A percentile compares a stretch with the other conserved stretches of the same genome.
phyloP scores from a whole-genome alignment of 1,140 invertebrate species.

The Drosophila rufa region DNA sequence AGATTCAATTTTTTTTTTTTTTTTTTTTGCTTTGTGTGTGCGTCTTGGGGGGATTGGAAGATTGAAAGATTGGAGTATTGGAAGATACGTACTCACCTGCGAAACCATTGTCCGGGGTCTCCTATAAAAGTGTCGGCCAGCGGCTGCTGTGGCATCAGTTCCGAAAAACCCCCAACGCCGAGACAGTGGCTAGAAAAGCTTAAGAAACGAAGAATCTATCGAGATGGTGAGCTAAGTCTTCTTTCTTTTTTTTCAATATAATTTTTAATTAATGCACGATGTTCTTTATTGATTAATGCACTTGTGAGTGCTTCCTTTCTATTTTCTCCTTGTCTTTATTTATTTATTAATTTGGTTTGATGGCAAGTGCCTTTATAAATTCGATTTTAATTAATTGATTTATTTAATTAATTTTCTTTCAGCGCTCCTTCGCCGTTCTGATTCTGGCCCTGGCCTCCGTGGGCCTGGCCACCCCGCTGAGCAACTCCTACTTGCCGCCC shows the following conservation, averaged over 20 bases:
- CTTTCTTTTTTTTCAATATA: too few relatives aligned
- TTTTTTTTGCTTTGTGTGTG: conserved; percentile 28
- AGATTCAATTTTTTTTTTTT: conserved; percentile 7
- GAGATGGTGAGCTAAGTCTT: conserved; percentile 49
- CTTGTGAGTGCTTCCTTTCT: not conserved
- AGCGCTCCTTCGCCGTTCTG: conserved; percentile 52
- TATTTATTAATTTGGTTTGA: not conserved
- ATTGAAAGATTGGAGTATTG: conserved; percentile 1
- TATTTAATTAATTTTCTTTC: not conserved
- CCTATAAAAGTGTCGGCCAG: conserved; percentile 67
- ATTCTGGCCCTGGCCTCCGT: conserved; percentile 33
- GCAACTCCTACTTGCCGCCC: conserved; percentile 64
- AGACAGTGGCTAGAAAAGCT: conserved; percentile 32
- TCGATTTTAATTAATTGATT: not conserved
- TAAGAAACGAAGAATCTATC: not conserved
- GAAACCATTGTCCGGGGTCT: conserved; percentile 44
- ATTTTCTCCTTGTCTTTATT: not conserved
- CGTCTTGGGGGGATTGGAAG: conserved; percentile 12
- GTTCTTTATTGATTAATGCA: not conserved
- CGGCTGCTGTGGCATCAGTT: conserved; percentile 52
- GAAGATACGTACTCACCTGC: conserved; percentile 48
- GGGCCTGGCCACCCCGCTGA: conserved; percentile 40
- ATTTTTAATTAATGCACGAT: not conserved
- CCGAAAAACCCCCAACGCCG: conserved; percentile 12
- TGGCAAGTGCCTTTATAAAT: not conserved